phyloP scores from a whole-genome alignment of 2,888 invertebrate species.

The Calephelis perditalis region DNA sequence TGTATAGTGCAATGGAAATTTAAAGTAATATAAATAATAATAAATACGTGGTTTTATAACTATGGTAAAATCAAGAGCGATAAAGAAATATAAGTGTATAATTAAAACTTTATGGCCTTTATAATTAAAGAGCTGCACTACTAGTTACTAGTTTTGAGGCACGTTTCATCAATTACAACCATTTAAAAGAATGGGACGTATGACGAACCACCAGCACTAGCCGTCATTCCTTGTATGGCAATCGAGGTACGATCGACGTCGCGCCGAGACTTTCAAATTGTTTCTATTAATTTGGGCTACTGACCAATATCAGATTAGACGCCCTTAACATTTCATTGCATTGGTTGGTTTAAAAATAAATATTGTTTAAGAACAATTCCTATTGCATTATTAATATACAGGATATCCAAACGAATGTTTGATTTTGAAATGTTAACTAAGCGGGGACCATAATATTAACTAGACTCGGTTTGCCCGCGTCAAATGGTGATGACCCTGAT shows the following conservation, averaged over 20 bases:
- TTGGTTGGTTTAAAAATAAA: no score
- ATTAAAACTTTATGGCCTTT: constrained; percentile 23
- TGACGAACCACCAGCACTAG: constrained; percentile 53
- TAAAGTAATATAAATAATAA: constrained; percentile 2
- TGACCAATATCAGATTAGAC: constrained; percentile 33
- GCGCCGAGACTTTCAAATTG: constrained; percentile 57
- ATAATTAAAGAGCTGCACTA: no score
- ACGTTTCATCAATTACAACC: constrained; percentile 65
- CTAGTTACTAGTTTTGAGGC: constrained; percentile 42
- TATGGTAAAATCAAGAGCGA: no score
- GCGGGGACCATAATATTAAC: no score
- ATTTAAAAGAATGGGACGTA: constrained; percentile 64
- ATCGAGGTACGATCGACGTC: constrained; percentile 49
- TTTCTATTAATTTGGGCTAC: constrained; percentile 33
- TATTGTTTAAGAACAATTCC: no score
- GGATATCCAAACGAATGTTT: no score
- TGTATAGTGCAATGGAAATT: no score
- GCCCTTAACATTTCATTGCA: constrained; percentile 43
- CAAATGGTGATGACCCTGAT: no score
- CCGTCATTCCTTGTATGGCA: constrained; percentile 66
- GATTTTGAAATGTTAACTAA: no score
- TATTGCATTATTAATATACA: no score
- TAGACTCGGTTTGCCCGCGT: no score
- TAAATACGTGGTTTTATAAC: no score
- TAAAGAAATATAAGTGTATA: neutral